Base-by-base conservation (phyloP, 2,888 invertebrate genomes). In the Gari tellinella region DNA sequence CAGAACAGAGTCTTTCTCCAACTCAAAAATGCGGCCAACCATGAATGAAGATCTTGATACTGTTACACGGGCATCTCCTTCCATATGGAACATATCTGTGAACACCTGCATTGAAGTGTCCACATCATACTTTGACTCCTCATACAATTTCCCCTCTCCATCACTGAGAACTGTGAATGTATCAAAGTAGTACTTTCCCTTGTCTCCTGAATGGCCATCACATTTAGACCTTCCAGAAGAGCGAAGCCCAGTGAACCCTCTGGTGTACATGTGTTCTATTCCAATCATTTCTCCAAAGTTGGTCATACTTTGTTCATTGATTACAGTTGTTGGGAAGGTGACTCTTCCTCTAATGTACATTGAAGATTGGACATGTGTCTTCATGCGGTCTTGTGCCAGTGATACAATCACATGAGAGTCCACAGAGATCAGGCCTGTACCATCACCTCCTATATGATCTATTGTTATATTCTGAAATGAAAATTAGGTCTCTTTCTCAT, bases 371-470 rank as follows among this genome's bases (percentile, higher is more conserved):
- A 86, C 45, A 37, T 84, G 70, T 1, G 82, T 75, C 4, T 81
- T 65, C 10, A 55, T 58, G 19, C 58, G 23, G 2, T 74, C 56
- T 25, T 65, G 40, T 7, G 77, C 85, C 1, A 86, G 53, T 23
- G 62, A 37, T 25, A 84, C 21, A 2, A 61, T 55, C 8, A 72
- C 56, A 1, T 53, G 62, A 57, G 67, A 40, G 19, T 51, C 49
- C 2, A 86, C 58, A 25, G 74, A 60, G 0, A 87, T 26, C 21
- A 67, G 65, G 7, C 85, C 87, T n/a, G 78, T 66, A 37, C 82
- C 82, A 64, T 85, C 85, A 4, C 83, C 82, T 12, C 72, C 76
- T 1, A 87, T 63, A 49, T 80, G 65, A 19, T 73, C 70, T 8
- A 85, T 49, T 5, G 19, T 45, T n/a, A 51, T 58, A 57, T 73